Percentiles rank a stretch among this genome's conserved stretches.
These are phyloP conservation scores for Sceloporus undulatus DNA, from an alignment of 2,113 vertebrate species.

Conservation along the genomic window DNA sequence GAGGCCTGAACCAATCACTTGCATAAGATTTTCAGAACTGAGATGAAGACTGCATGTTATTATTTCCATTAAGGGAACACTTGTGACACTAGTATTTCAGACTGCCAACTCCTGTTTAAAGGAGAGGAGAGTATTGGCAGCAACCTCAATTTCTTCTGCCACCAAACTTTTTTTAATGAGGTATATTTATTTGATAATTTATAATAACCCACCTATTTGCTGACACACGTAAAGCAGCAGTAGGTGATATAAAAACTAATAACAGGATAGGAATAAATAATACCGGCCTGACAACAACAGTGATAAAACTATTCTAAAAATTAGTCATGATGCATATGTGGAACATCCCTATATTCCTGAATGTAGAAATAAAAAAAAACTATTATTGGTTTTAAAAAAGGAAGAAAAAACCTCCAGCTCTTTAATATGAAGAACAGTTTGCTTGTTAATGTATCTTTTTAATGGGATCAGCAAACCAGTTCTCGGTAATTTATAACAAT, in stretches of 20 bases:
- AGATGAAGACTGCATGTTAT: no score
- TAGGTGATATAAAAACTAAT: background rate
- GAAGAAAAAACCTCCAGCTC: background rate
- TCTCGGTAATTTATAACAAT: background rate
- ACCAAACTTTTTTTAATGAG: background rate
- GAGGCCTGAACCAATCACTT: no score
- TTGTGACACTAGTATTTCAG: no score
- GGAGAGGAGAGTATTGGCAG: no score
- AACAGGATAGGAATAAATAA: background rate
- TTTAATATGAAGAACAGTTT: background rate
- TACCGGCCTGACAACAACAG: background rate
- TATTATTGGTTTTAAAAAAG: background rate
- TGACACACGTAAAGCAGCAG: background rate
- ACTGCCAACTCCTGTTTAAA: no score
- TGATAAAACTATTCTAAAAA: constrained; percentile 17
- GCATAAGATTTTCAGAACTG: no score
- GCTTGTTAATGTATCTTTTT: background rate
- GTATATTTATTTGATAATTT: background rate
- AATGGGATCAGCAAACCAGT: background rate
- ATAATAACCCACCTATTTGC: background rate
- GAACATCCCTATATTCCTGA: background rate
- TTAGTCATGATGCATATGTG: background rate
- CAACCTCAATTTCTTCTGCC: no score
- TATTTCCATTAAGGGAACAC: no score
- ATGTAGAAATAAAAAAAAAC: background rate